Percentiles rank a stretch among this genome's conserved stretches.
phyloP scores from a whole-genome alignment of 2,113 vertebrate genomes.

The Nycticryphes semicollaris region DNA sequence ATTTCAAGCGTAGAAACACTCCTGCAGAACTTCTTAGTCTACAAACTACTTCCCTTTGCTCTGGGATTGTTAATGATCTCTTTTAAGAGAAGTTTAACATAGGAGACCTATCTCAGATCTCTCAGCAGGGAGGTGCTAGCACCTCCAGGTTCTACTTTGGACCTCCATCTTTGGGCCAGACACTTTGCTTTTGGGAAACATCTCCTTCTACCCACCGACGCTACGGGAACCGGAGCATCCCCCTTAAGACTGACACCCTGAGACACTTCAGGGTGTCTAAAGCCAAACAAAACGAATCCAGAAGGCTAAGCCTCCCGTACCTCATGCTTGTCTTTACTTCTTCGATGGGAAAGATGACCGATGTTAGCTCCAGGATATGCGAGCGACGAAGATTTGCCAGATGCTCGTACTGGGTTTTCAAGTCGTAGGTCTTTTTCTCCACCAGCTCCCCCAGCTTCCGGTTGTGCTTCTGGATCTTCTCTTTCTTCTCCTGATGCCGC shows the following conservation, averaged over 20 bases:
- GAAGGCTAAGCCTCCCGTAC: constrained; percentile 62
- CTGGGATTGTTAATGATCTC: neutral
- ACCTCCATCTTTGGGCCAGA: neutral
- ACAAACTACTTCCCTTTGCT: neutral
- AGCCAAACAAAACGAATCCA: neutral
- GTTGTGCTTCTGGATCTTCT: constrained; percentile 93
- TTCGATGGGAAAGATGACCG: constrained; percentile 89
- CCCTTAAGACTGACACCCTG: neutral
- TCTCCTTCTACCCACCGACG: neutral
- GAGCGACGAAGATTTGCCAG: constrained; percentile 82
- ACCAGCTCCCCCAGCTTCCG: constrained; percentile 86
- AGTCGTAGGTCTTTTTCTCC: constrained; percentile 81
- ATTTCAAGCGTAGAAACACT: neutral
- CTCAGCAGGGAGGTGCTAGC: neutral
- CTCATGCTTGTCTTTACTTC: constrained; percentile 91
- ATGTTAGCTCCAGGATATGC: constrained; percentile 89
- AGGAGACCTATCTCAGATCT: neutral
- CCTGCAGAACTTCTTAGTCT: neutral
- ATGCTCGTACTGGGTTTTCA: constrained; percentile 79
- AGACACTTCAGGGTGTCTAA: neutral
- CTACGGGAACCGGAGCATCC: neutral
- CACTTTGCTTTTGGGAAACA: neutral
- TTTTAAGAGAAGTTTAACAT: neutral
- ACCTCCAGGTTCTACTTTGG: neutral
- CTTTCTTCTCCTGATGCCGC: constrained; percentile 93